Percentiles rank a stretch among this genome's conserved stretches.
These are phyloP conservation scores for Anthoscopus minutus DNA, from an alignment of 2,113 vertebrate genomes.

Conservation along the genomic window DNA sequence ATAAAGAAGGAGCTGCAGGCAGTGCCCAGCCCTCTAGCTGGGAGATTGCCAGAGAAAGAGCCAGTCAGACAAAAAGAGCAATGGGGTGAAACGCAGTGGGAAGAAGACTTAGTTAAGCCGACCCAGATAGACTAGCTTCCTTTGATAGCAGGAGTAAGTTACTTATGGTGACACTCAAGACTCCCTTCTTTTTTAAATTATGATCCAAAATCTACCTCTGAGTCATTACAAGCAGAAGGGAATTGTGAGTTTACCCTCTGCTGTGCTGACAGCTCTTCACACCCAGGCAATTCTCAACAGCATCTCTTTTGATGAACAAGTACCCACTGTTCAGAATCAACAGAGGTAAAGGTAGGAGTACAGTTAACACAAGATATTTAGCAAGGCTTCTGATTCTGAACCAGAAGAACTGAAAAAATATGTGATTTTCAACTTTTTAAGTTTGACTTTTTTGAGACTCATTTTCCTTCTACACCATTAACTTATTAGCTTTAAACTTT, in stretches of 20 bases:
- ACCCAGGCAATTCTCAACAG: not conserved
- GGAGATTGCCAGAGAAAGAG: not conserved
- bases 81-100: not conserved
- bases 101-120: not conserved
- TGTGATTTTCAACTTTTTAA: not conserved
- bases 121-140: not conserved
- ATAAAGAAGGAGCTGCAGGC: not conserved
- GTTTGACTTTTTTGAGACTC: not conserved
- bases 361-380: not conserved
- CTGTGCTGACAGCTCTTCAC: not conserved
- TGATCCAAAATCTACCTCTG: not conserved
- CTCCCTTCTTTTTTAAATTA: not conserved
- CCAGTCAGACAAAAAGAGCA: not conserved
- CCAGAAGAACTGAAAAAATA: not conserved
- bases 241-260: rapidly evolving
- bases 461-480: not conserved
- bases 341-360: not conserved
- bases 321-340: not conserved
- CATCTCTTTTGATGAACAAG: not conserved
- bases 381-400: not conserved
- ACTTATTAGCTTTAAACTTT: not conserved
- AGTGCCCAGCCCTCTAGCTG: not conserved
- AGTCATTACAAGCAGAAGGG: not conserved
- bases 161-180: not conserved
- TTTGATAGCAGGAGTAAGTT: not conserved